A percentile compares a stretch with the other conserved stretches of the same genome.
Evolutionary conservation across 2,888 invertebrate genomes (phyloP).

Genomic region (Troides oblongomaculatus): DNA sequence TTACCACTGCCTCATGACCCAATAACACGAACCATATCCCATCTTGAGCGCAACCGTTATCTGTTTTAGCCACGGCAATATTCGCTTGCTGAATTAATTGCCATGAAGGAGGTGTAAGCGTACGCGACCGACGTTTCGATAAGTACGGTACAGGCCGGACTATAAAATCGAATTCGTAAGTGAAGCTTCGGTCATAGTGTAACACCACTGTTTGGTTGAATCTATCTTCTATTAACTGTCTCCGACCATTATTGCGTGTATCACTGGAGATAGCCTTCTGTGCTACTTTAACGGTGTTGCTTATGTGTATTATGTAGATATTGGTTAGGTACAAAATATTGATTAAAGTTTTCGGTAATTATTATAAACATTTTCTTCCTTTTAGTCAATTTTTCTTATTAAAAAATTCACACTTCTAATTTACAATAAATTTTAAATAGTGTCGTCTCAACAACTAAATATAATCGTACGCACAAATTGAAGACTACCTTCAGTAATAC

Average conservation of each 20-base stretch:
- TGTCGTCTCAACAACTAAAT: neutral
- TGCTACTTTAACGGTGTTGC: neutral
- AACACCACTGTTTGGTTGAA: slow-evolving; percentile 50
- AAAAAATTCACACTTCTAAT: no score
- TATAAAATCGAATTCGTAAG: slow-evolving; percentile 66
- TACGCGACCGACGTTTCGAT: slow-evolving; percentile 38
- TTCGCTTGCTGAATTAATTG: slow-evolving; percentile 74
- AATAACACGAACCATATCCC: slow-evolving; percentile 16
- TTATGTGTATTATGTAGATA: neutral
- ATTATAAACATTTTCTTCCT: no score
- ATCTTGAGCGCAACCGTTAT: slow-evolving; percentile 52
- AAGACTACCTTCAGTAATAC: slow-evolving; percentile 24
- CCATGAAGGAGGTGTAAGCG: slow-evolving; percentile 68
- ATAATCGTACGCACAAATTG: slow-evolving; percentile 1
- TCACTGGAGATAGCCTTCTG: slow-evolving; percentile 20
- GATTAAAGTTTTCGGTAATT: no score
- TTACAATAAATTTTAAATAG: no score
- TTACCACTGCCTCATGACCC: slow-evolving; percentile 1
- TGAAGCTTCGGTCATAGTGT: slow-evolving; percentile 52
- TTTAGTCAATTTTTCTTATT: no score
- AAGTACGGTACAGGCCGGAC: slow-evolving; percentile 51
- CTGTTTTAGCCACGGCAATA: slow-evolving; percentile 77
- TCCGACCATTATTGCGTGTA: slow-evolving; percentile 10
- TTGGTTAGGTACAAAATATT: neutral
- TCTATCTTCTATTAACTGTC: slow-evolving; percentile 57